phyloP scores from a whole-genome alignment of 2,113 vertebrate species.

The Lepus americanus region DNA sequence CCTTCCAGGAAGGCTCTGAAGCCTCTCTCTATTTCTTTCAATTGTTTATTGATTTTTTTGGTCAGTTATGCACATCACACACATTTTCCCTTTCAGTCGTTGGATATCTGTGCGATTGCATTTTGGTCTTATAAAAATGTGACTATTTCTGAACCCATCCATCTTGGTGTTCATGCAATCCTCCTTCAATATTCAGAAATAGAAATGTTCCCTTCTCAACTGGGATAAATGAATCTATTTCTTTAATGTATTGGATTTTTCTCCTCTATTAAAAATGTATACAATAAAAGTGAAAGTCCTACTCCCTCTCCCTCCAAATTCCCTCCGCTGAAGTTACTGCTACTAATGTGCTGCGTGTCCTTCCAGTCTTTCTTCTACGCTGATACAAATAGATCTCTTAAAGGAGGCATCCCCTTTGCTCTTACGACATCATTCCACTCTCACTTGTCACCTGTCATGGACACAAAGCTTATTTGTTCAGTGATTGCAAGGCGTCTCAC shows the following conservation, averaged over 20 bases:
- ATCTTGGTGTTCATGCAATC: background rate
- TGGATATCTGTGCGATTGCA: background rate
- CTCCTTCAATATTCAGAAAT: constrained; percentile 30
- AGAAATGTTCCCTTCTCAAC: background rate
- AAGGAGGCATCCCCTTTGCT: background rate
- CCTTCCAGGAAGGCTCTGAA: background rate
- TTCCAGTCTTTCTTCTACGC: background rate
- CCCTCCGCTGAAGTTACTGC: too few species aligned
- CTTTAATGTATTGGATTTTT: constrained; percentile 1
- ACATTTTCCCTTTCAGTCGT: background rate
- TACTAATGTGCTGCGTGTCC: background rate
- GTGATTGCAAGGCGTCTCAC: background rate
- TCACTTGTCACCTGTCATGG: background rate
- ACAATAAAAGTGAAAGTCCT: background rate
- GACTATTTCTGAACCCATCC: background rate
- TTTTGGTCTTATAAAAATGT: constrained; percentile 10
- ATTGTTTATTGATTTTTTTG: background rate
- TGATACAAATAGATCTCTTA: background rate
- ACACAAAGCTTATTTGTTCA: background rate
- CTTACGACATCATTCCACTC: background rate
- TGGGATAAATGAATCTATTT: background rate
- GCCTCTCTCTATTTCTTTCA: background rate
- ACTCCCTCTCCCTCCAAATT: background rate
- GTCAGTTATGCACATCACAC: background rate
- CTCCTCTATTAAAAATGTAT: constrained; percentile 25